Percentiles rank a stretch among this genome's conserved stretches.
Conservation (phyloP, 1,140 invertebrate species). For the Microvelia longipes region DNA sequence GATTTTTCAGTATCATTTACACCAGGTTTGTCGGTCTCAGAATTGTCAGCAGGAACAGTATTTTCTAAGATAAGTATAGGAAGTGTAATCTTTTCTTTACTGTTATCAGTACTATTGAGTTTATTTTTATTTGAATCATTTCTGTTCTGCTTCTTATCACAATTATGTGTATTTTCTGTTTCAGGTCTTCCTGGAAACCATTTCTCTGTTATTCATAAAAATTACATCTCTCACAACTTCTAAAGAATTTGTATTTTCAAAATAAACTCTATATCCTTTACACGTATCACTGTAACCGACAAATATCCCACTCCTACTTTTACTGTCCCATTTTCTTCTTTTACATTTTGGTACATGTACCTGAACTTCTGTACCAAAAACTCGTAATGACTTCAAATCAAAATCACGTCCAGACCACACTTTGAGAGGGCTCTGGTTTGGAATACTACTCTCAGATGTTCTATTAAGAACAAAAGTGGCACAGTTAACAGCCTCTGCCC, state of each 20-base stretch:
- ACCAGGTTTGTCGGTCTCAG: not conserved
- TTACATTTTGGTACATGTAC: not conserved
- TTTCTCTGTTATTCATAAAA: not conserved
- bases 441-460: not conserved
- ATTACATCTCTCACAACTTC: not conserved
- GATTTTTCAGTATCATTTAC: not conserved
- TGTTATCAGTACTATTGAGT: not conserved
- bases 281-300: not conserved
- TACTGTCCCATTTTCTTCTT: not conserved
- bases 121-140: not conserved
- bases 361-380: not conserved
- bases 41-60: not conserved
- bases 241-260: not conserved
- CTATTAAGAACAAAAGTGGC: not conserved
- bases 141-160: not conserved
- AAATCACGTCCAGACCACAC: not conserved
- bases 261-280: not conserved
- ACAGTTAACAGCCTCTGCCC: constrained; percentile 8
- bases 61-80: not conserved
- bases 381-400: not conserved
- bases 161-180: not conserved
- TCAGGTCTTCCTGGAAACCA: not conserved
- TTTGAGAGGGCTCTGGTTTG: not conserved
- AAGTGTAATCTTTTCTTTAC: not conserved
- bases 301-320: not conserved